These are phyloP conservation scores for Tetragonula clypearis DNA, from an alignment of 1,140 invertebrate genomes.

Conservation along the genomic window DNA sequence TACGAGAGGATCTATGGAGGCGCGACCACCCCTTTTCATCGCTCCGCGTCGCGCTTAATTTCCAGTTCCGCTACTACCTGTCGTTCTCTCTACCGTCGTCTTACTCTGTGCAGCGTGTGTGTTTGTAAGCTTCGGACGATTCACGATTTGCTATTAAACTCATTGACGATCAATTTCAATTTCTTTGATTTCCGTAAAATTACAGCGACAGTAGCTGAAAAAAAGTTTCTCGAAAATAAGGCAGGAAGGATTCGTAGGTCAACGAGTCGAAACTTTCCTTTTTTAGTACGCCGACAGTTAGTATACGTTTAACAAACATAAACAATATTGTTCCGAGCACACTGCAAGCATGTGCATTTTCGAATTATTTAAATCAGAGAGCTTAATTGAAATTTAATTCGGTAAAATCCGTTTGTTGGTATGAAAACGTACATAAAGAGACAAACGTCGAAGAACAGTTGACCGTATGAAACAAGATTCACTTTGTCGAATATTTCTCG, in stretches of 20 bases:
- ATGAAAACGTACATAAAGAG: background rate
- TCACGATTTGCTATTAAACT: no score
- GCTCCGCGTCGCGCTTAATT: background rate
- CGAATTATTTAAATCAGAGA: background rate
- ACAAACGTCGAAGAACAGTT: background rate
- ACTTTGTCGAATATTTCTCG: background rate
- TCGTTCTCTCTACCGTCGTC: background rate
- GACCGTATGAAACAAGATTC: background rate
- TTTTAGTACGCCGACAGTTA: background rate
- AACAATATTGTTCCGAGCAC: background rate
- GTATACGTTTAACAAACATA: background rate
- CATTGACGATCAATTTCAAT: no score
- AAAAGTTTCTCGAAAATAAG: background rate
- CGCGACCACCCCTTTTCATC: background rate
- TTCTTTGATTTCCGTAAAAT: no score
- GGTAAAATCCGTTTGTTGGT: background rate
- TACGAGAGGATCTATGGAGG: conserved; percentile 60
- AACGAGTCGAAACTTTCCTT: background rate
- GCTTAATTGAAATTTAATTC: background rate
- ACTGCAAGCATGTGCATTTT: background rate
- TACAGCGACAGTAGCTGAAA: no score
- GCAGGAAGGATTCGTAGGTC: background rate
- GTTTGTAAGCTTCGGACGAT: background rate
- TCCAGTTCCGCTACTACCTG: no score
- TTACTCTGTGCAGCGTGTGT: no score